phyloP scores from a whole-genome alignment of 2,888 invertebrate species.

The Phortica okadai region DNA sequence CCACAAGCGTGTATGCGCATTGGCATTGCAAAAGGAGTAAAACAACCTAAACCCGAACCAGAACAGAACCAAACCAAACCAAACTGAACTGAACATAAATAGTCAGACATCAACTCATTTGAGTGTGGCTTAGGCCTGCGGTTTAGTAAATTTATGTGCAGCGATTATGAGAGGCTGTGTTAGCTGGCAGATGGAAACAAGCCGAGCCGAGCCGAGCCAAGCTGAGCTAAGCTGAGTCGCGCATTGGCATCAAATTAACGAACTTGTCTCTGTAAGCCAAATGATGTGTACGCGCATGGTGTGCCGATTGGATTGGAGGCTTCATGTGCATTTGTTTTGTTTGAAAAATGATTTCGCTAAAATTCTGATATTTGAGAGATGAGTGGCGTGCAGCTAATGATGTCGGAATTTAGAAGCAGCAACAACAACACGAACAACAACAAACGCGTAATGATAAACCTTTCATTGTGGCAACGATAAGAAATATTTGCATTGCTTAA shows the following conservation, averaged over 20 bases:
- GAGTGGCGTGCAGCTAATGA: too few species aligned
- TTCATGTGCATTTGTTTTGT: background rate
- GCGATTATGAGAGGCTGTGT: background rate
- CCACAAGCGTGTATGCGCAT: conserved; percentile 16
- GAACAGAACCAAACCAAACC: background rate
- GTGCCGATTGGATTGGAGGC: background rate
- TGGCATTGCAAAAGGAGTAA: background rate
- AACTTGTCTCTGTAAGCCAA: conserved; percentile 63
- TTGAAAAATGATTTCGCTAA: conserved; percentile 7
- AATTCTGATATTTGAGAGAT: background rate
- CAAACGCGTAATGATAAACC: too few species aligned
- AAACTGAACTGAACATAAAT: conserved; percentile 12
- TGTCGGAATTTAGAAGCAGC: too few species aligned
- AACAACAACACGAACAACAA: too few species aligned
- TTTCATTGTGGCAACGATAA: too few species aligned
- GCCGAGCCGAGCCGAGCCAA: background rate
- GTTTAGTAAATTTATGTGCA: conserved; percentile 15
- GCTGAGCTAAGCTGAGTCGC: background rate
- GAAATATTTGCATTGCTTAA: too few species aligned
- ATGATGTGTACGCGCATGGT: conserved; percentile 17
- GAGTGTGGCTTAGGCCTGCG: conserved; percentile 18
- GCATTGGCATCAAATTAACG: conserved; percentile 71
- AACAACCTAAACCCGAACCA: background rate
- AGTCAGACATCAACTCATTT: conserved; percentile 38
- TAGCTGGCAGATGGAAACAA: background rate